These are phyloP conservation scores for Ammodramus savannarum DNA, from an alignment of 2,113 vertebrate species.

Conservation along the genomic window DNA sequence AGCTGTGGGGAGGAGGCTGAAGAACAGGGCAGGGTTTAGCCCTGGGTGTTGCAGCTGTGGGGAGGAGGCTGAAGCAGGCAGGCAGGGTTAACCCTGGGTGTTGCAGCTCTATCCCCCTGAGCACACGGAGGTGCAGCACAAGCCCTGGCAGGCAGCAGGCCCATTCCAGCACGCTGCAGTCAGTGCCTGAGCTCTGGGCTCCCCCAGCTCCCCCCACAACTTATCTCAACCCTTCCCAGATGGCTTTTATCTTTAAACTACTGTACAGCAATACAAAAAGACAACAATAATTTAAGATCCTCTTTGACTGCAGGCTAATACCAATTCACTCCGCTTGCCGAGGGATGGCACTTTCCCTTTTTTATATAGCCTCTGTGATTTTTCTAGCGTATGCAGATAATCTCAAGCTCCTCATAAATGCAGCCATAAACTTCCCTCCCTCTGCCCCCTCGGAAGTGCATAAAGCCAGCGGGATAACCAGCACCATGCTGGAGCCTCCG, in stretches of 20 bases:
- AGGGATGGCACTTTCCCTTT: slow-evolving; percentile 14
- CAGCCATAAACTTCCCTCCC: slow-evolving; percentile 33
- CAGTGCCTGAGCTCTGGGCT: background rate
- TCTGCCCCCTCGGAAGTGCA: background rate
- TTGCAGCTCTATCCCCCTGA: background rate
- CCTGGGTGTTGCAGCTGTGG: background rate
- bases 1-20: no score
- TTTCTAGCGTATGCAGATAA: slow-evolving; percentile 44
- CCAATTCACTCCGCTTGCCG: background rate
- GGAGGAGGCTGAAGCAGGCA: background rate
- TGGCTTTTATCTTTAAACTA: slow-evolving; percentile 54
- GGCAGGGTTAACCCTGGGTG: background rate
- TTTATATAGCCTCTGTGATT: slow-evolving; percentile 16
- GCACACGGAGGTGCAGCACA: background rate
- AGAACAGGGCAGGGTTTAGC: no score
- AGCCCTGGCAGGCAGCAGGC: background rate
- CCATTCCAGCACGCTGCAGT: background rate
- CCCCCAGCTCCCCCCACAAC: slow-evolving; percentile 1
- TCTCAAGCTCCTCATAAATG: slow-evolving; percentile 33
- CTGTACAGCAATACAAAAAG: slow-evolving; percentile 22
- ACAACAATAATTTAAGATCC: slow-evolving; percentile 53
- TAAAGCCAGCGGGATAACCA: slow-evolving; percentile 11
- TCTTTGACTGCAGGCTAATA: slow-evolving; percentile 46
- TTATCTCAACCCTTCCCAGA: slow-evolving; percentile 42
- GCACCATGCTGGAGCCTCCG: background rate